Evolutionary conservation across 1,140 invertebrate genomes (phyloP).

Genomic region (Drosophila serrata): DNA sequence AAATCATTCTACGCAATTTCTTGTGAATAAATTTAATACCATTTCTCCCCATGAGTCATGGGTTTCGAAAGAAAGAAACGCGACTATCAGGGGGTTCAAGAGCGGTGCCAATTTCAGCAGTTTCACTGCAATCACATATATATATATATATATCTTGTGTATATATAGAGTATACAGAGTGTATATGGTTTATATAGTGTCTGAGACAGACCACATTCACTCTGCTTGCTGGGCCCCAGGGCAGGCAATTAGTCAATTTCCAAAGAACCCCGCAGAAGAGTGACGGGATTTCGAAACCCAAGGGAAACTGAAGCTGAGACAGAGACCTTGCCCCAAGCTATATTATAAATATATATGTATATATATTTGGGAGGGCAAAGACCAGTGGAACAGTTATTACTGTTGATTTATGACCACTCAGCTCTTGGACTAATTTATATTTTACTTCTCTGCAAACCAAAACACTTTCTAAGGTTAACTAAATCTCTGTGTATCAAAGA

Average conservation of each 20-base stretch:
- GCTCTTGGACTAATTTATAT: slow-evolving; percentile 19
- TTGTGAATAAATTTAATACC: slow-evolving; percentile 29
- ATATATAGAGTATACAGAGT: neutral
- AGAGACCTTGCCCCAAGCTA: slow-evolving; percentile 46
- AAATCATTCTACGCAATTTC: slow-evolving; percentile 45
- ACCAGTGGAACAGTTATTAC: slow-evolving; percentile 16
- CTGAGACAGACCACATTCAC: slow-evolving; percentile 19
- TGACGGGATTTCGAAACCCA: neutral
- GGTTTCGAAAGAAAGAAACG: slow-evolving; percentile 4
- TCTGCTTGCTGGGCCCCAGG: slow-evolving; percentile 20
- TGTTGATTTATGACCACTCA: slow-evolving; percentile 28
- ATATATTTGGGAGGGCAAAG: slow-evolving; percentile 1
- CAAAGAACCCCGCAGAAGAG: slow-evolving; percentile 22
- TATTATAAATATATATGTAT: neutral
- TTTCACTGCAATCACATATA: neutral
- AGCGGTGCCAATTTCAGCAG: slow-evolving; percentile 31
- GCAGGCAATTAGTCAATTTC: slow-evolving; percentile 71
- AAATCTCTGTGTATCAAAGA: slow-evolving; percentile 6
- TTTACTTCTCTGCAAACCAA: slow-evolving; percentile 16
- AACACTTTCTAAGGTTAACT: slow-evolving; percentile 34
- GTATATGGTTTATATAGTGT: neutral
- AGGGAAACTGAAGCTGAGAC: slow-evolving; percentile 8
- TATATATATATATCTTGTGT: neutral
- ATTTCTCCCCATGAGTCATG: slow-evolving; percentile 47
- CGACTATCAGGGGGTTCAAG: slow-evolving; percentile 20